These are phyloP conservation scores for Phymorhynchus buccinoides DNA, from an alignment of 1,140 invertebrate species.

Conservation along the genomic window DNA sequence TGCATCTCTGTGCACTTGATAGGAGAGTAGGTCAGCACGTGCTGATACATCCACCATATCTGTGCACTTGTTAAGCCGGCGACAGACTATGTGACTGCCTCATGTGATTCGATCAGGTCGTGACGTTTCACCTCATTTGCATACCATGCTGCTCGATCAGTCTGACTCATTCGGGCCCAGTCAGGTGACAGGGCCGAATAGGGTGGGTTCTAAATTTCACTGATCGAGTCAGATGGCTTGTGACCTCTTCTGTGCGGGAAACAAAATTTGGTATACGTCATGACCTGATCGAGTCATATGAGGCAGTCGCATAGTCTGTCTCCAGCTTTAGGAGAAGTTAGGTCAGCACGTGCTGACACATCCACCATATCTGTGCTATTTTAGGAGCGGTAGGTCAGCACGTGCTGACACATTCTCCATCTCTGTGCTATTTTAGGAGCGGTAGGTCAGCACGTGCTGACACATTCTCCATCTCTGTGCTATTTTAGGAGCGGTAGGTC, in stretches of 20 bases:
- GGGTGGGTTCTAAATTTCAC: no score
- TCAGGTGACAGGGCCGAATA: no score
- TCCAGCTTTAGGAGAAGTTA: background rate
- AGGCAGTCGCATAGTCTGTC: no score
- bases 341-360: background rate
- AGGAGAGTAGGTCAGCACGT: background rate
- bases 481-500: conserved; percentile 91
- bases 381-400: background rate
- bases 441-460: conserved; percentile 87
- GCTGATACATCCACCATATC: background rate
- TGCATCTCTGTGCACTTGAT: background rate
- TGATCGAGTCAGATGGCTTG: no score
- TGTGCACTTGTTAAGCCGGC: no score
- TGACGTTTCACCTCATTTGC: no score
- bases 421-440: conserved; percentile 81
- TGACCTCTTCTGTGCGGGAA: no score
- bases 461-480: background rate
- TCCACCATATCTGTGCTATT: background rate
- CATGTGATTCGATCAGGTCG: no score
- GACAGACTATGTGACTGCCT: no score
- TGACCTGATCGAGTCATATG: no score
- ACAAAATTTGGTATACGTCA: no score
- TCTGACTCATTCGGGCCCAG: no score
- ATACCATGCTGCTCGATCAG: background rate
- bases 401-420: background rate